Base-by-base conservation (phyloP, 2,797 vertebrate species). In the Peromyscus nudipes region DNA sequence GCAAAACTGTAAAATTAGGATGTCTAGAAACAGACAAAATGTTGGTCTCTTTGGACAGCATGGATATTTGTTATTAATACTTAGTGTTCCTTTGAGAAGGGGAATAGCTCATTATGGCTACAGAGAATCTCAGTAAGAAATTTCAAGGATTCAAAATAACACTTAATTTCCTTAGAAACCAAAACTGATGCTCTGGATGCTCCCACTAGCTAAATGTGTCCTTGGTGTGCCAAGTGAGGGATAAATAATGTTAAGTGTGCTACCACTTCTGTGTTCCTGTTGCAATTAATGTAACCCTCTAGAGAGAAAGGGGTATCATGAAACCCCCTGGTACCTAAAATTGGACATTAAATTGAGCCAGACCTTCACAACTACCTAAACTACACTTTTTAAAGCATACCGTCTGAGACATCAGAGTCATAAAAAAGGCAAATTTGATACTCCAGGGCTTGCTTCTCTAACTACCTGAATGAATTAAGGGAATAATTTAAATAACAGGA, bases 231-330 rank as follows among this genome's bases (percentile, higher is more conserved):
- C 43, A 83, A 96, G 85, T 76, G 87, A 60, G 89, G 88, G 76
- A 96, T 96, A 96, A 98, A 97, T 94, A 96, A 97, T 82, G 89
- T 75, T 95, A 97, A 97, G 75, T 64, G 43, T 82, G 80, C 81
- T 91, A 95, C 46, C 82, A 95, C 69, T 77, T 83, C 3, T 0
- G 43, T 73, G 64, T 90, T 96, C 27, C 77, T 88, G 17, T 60
- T 80, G 60, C 91, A 96, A 96, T 94, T 95, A 97, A 85, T 73
- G 73, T 21, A 85, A 92, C 37, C 67, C 95, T 91, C 85, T 34
- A 81, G 65, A 55, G 88, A 96, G 40, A 75, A 96, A 95, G 60
- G 4, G 27, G 37, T 69, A 90, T 57, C 34, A 62, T 17, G 23
- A 34, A 92, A 84, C 25, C 17, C 91, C 65, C 40, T 90, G 46